Evolutionary conservation across 2,797 vertebrate genomes (phyloP).

Genomic region (Sebastes hubbsi): DNA sequence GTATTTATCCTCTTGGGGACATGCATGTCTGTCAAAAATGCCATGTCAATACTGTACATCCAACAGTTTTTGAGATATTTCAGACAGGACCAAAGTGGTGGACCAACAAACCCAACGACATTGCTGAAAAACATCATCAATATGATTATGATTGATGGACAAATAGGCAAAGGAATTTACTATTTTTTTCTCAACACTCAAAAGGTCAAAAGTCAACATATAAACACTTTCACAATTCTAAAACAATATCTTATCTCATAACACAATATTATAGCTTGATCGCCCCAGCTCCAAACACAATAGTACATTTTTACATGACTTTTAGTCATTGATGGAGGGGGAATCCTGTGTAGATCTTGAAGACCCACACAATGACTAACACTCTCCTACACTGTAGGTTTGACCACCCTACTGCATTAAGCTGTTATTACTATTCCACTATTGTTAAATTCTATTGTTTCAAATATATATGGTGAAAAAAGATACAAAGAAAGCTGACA

Average conservation of each 20-base stretch:
- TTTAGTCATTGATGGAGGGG: slow-evolving; percentile 14
- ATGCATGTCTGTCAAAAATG: neutral
- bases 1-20: neutral
- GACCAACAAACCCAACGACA: too few species aligned
- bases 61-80: neutral
- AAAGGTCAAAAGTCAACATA: neutral
- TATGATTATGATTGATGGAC: neutral
- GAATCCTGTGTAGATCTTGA: slow-evolving; percentile 72
- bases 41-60: neutral
- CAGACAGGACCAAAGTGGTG: neutral
- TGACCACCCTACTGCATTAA: slow-evolving; percentile 33
- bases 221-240: neutral
- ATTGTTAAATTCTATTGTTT: neutral
- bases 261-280: neutral
- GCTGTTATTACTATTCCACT: neutral
- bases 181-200: neutral
- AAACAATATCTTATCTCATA: neutral
- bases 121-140: neutral
- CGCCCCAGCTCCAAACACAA: neutral
- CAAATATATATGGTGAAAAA: neutral
- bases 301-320: neutral
- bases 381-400: slow-evolving; percentile 82
- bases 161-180: neutral
- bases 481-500: slow-evolving; percentile 24
- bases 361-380: slow-evolving; percentile 86